Conservation (phyloP, 2,113 vertebrate species). For the Lepus timidus region DNA sequence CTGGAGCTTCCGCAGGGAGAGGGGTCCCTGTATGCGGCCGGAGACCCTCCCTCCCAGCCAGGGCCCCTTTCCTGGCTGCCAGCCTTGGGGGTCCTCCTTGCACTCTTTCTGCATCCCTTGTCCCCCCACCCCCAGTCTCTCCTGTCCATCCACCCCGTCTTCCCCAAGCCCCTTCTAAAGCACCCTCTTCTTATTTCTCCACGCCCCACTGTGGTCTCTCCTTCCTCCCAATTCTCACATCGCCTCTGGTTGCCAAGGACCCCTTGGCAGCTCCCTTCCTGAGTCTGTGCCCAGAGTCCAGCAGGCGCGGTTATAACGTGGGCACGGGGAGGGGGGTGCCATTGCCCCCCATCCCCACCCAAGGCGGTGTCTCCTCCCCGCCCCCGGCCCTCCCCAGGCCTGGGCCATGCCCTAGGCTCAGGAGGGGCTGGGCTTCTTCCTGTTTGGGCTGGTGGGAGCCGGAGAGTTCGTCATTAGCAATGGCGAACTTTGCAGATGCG, state of each 20-base stretch:
- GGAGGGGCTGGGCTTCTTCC: conserved; percentile 18
- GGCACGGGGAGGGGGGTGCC: neutral
- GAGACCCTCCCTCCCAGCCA: neutral
- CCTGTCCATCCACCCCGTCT: neutral
- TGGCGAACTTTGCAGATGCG: conserved; percentile 68
- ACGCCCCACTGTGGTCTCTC: neutral
- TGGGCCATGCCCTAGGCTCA: neutral
- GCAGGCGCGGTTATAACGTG: neutral
- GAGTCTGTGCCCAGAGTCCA: neutral
- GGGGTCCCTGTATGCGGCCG: neutral
- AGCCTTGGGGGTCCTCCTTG: neutral
- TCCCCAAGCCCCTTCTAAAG: neutral
- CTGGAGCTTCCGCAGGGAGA: neutral
- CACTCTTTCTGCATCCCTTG: neutral
- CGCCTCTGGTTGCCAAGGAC: neutral
- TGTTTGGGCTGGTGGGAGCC: conserved; percentile 51
- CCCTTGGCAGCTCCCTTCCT: neutral
- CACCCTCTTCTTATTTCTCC: neutral
- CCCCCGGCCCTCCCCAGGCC: neutral
- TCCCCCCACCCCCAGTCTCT: neutral
- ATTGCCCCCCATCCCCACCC: neutral
- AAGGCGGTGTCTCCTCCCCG: neutral
- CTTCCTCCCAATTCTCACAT: neutral
- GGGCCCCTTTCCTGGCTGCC: neutral
- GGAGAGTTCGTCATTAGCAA: conserved; percentile 64